Evolutionary conservation across 2,888 invertebrate species (phyloP), one percentile per base, ranked within the genome.

Genomic region (Drosophila kambysellisi): DNA sequence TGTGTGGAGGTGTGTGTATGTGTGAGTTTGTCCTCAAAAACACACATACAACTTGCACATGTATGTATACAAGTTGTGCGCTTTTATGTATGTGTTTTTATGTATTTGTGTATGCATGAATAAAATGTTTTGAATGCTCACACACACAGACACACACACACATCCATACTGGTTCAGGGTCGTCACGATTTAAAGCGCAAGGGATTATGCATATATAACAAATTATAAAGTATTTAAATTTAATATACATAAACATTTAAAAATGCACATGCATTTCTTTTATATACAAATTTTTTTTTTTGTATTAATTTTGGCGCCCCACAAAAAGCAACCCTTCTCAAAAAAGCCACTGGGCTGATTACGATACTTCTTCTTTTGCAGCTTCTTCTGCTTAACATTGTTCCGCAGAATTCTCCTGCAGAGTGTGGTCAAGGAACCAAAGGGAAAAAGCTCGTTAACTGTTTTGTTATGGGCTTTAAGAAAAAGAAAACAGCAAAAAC

Each of bases 381-480:
- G 56, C 25, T 50, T 56, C 51, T 57, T 54, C 39, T 73, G 57
- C 46, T 53, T 35, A 76, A 71, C 65, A 69, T 68, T 74, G 74
- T 71, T 74, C 54, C 48, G 61, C 50, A 46, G 70, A 78, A 76
- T 72, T 71, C 66, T 63, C 54, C 68, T 64, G 63, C 60, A 60
- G 25, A 46, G 46, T 25, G 53, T 66, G 60, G 56, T 37, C 52
- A 67, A 78, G 71, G 71, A 72, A 56, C 46, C 37, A 61, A 64
- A 74, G 71, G 57, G 57, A 79, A 79, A 78, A 79, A 74, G 71
- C 81, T 82, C 83, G 80, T 81, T 81, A 81, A 72, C 69, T 74
- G 80, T 79, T 81, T 79, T 82, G 71, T 76, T 82, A 82, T 76
- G 71, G 79, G 59, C 61, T 70, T 79, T 67, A 74, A 75, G 70